Evolutionary conservation across 2,113 vertebrate species (phyloP), one percentile per base, ranked within the genome.

Genomic region (Smithornis capensis): DNA sequence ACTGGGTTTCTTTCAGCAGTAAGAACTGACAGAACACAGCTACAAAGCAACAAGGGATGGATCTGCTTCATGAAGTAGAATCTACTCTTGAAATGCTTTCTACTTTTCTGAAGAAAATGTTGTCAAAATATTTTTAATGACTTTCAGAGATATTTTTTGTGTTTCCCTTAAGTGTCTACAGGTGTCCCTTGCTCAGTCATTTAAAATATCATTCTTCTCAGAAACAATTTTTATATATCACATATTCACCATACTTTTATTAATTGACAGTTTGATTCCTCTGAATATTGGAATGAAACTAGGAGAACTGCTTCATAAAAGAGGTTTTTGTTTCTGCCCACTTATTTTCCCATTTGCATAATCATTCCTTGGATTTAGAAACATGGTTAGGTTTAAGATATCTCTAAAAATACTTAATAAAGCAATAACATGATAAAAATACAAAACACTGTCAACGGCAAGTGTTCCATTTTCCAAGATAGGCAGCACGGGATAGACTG

Each of bases 111-210:
- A 90, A 82, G 57, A 79, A 85, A 82, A 80, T 11, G 21, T 71
- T 87, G 45, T 83, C 80, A 95, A 90, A 96, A 93, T 44, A 78
- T 22, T 69, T 94, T 96, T 94, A 96, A 87, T 89, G 94, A 67
- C 55, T 94, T 92, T 94, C 93, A 96, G 70, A 90, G 64, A 56
- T 75, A 24, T 40, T 87, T 92, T 73, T 73, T 94, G 57, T 79
- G 19, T 85, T 92, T 94, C 42, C 42, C 12, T 38, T 89, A 89
- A 92, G 42, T 77, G 27, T 68, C 52, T 95, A 81, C 87, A 96
- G 74, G 73, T 94, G 81, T 49, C 63, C 27, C 73, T 89, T 85
- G 57, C 53, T 93, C 47, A 56, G 52, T 89, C 19, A n/a, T 55
- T 94, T 37, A 16, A 89, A 89, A 87, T 92, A 78, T 73, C 44